phyloP scores from a whole-genome alignment of 2,113 vertebrate species.

The Chloropsis hardwickii region DNA sequence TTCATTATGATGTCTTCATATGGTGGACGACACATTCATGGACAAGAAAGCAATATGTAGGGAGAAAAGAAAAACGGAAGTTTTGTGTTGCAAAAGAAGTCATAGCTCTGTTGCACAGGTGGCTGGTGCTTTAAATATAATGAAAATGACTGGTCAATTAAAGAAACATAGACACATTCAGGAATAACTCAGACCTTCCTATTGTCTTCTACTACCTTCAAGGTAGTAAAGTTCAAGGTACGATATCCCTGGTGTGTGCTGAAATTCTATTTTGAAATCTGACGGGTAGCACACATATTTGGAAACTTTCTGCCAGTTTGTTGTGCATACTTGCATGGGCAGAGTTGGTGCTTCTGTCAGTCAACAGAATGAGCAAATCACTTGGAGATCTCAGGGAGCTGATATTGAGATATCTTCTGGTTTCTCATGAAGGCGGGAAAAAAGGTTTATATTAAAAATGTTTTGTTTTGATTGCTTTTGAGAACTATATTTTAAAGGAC shows the following conservation, averaged over 20 bases:
- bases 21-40: background rate
- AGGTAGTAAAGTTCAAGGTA: background rate
- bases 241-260: background rate
- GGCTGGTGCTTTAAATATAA: background rate
- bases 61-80: background rate
- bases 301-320: background rate
- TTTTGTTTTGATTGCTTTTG: background rate
- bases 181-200: background rate
- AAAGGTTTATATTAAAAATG: background rate
- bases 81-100: background rate
- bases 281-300: background rate
- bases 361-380: background rate
- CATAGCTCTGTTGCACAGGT: background rate
- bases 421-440: background rate
- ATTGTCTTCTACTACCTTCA: background rate
- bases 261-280: background rate
- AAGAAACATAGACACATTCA: background rate
- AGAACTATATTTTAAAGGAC: background rate
- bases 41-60: background rate
- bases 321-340: background rate
- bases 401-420: background rate
- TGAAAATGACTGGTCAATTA: background rate
- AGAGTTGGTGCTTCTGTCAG: background rate
- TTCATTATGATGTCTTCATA: background rate
- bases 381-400: background rate